Conservation (phyloP, 2,888 invertebrate genomes). For the Zootermopsis nevadensis region DNA sequence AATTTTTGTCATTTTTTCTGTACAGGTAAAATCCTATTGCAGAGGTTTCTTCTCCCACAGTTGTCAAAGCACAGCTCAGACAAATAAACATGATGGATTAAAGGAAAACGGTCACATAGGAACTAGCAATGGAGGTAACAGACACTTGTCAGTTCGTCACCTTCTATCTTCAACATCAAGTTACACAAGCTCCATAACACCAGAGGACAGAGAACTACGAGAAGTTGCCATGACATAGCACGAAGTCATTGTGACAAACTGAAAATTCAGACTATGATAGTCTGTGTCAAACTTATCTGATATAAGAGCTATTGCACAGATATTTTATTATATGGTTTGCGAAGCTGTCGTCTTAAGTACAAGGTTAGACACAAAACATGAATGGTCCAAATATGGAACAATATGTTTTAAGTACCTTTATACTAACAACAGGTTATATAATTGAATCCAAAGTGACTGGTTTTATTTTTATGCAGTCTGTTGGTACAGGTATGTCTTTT, state of each 20-base stretch:
- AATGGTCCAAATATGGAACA: too few species aligned
- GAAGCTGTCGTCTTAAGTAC: too few species aligned
- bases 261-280: not conserved
- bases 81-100: slow-evolving; percentile 20
- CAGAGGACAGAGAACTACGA: slow-evolving; percentile 52
- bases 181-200: slow-evolving; percentile 50
- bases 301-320: not conserved
- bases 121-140: slow-evolving; percentile 41
- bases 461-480: too few species aligned
- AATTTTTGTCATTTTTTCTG: not conserved
- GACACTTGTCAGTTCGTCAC: slow-evolving; percentile 53
- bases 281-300: not conserved
- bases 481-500: too few species aligned
- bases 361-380: too few species aligned
- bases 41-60: slow-evolving; percentile 2
- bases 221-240: slow-evolving; percentile 50
- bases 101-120: slow-evolving; percentile 51
- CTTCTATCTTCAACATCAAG: slow-evolving; percentile 55
- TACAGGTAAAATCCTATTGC: slow-evolving; percentile 37
- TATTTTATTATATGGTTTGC: too few species aligned
- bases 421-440: too few species aligned
- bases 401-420: too few species aligned
- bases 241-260: not conserved
- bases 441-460: too few species aligned
- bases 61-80: not conserved